Conservation (phyloP, 2,888 invertebrate genomes). For the Zygaena filipendulae region DNA sequence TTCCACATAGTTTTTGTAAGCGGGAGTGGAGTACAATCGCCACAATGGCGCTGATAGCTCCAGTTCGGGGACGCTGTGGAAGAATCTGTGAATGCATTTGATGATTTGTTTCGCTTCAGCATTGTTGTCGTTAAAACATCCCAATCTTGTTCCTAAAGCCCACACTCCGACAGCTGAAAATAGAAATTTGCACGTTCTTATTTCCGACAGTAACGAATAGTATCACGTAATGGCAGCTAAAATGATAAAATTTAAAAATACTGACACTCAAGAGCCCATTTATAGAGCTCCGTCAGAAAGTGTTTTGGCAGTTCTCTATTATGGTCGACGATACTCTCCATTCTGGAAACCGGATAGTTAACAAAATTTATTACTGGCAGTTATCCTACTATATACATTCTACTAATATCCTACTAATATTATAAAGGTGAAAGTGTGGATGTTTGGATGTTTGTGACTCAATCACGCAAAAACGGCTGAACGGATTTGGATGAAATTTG, state of each 20-base stretch:
- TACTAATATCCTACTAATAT: too few species aligned
- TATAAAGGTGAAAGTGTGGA: too few species aligned
- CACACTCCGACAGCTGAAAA: slow-evolving; percentile 81
- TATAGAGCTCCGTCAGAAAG: slow-evolving; percentile 78
- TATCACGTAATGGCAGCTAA: too few species aligned
- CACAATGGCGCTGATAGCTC: slow-evolving; percentile 81
- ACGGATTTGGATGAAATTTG: too few species aligned
- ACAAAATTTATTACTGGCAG: too few species aligned
- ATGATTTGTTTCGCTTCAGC: slow-evolving; percentile 82
- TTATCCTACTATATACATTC: too few species aligned
- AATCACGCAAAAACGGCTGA: too few species aligned
- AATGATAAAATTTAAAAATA: too few species aligned
- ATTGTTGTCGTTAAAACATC: slow-evolving; percentile 76
- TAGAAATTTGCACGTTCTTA: too few species aligned
- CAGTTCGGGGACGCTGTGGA: slow-evolving; percentile 79
- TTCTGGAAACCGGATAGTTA: slow-evolving; percentile 62
- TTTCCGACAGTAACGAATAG: slow-evolving; percentile 14
- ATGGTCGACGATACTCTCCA: slow-evolving; percentile 69
- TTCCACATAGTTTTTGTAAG: slow-evolving; percentile 76
- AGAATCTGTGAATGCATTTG: slow-evolving; percentile 78
- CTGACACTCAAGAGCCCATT: slow-evolving; percentile 88
- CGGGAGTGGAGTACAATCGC: slow-evolving; percentile 76
- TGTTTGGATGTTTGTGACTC: too few species aligned
- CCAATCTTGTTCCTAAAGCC: slow-evolving; percentile 82
- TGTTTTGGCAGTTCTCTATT: slow-evolving; percentile 73